Percentiles rank a stretch among this genome's conserved stretches.
These are phyloP conservation scores for Chelonus insularis DNA, from an alignment of 1,140 invertebrate species.

Conservation along the genomic window DNA sequence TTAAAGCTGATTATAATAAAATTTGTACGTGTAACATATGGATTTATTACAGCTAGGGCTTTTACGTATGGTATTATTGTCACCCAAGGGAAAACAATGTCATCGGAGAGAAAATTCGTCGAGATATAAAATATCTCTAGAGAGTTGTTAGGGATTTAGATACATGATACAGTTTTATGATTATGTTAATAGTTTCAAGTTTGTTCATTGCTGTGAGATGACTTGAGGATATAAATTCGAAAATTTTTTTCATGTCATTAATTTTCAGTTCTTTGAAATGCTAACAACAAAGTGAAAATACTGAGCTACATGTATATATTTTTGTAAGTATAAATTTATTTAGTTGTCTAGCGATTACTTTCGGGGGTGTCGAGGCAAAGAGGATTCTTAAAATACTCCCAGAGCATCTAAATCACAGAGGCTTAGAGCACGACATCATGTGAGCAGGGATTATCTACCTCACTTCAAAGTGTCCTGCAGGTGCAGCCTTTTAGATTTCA, in stretches of 20 bases:
- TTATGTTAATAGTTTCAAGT: too few relatives aligned
- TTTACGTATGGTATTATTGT: not conserved
- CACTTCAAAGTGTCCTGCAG: conserved; percentile 60
- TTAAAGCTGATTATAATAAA: conserved; percentile 26
- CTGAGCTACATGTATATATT: not conserved
- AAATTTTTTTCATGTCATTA: too few relatives aligned
- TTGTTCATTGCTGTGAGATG: too few relatives aligned
- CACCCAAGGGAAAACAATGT: conserved; percentile 1
- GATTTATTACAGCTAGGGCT: not conserved
- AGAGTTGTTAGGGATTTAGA: too few relatives aligned
- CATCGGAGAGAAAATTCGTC: conserved; percentile 3
- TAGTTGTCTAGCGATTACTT: not conserved
- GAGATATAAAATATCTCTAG: too few relatives aligned
- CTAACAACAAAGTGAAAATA: not conserved
- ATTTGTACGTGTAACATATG: conserved; percentile 21
- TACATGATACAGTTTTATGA: too few relatives aligned
- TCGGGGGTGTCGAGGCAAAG: conserved; percentile 31
- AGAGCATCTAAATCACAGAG: conserved; percentile 59
- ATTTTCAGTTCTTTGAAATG: too few relatives aligned
- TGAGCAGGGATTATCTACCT: conserved; percentile 55
- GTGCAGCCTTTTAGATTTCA: conserved; percentile 51
- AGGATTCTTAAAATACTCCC: conserved; percentile 59
- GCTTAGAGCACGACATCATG: conserved; percentile 55
- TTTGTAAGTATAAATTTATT: conserved; percentile 29
- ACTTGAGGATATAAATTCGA: too few relatives aligned